phyloP scores from a whole-genome alignment of 1,140 invertebrate genomes.

The Lordiphosa clarofinis region DNA sequence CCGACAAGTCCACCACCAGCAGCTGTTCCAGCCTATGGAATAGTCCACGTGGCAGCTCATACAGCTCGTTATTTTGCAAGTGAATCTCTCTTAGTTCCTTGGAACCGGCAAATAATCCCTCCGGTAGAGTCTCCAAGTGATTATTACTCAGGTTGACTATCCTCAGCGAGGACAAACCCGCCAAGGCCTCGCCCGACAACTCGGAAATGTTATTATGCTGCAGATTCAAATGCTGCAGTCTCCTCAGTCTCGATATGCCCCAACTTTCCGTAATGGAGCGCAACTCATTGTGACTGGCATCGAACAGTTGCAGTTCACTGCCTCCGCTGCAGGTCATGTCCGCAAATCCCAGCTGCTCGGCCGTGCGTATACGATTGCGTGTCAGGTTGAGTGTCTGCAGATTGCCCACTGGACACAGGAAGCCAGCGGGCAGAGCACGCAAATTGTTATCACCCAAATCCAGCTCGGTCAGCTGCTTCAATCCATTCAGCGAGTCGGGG shows the following conservation, averaged over 20 bases:
- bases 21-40: constrained; percentile 92
- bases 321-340: constrained; percentile 82
- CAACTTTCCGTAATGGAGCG: constrained; percentile 85
- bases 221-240: constrained; percentile 88
- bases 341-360: constrained; percentile 86
- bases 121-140: constrained; percentile 87
- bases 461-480: constrained; percentile 88
- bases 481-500: constrained; percentile 85
- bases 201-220: constrained; percentile 92
- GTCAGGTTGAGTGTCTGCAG: constrained; percentile 92
- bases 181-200: constrained; percentile 87
- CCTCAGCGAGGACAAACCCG: constrained; percentile 86
- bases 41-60: constrained; percentile 88
- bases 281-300: constrained; percentile 90
- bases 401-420: constrained; percentile 88
- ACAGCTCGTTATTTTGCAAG: constrained; percentile 89
- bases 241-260: constrained; percentile 85
- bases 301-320: constrained; percentile 85
- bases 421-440: constrained; percentile 85
- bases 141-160: constrained; percentile 93
- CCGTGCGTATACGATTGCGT: constrained; percentile 87
- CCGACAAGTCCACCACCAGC: constrained; percentile 90
- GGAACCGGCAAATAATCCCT: constrained; percentile 88
- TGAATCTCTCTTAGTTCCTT: constrained; percentile 91
- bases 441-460: constrained; percentile 92